Evolutionary conservation across 2,797 vertebrate species (phyloP).

Genomic region (Catamblyrhynchus diadema): DNA sequence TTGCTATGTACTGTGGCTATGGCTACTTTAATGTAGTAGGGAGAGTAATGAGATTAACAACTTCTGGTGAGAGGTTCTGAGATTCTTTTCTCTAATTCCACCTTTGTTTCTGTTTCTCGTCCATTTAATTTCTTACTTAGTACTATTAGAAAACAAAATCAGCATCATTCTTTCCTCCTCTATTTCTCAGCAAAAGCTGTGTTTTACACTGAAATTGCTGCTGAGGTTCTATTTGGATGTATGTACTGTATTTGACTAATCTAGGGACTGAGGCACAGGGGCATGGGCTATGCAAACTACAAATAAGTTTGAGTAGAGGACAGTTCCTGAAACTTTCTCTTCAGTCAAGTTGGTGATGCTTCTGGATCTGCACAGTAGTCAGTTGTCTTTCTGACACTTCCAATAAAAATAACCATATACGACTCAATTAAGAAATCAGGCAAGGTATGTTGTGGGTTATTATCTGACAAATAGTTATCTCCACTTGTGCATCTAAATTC

Average conservation of each 20-base stretch:
- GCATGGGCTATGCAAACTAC: not conserved
- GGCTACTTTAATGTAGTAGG: not conserved
- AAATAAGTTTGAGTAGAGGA: not conserved
- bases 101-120: not conserved
- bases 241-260: not conserved
- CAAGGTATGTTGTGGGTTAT: not conserved
- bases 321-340: not conserved
- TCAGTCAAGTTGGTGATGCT: not conserved
- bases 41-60: not conserved
- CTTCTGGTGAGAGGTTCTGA: not conserved
- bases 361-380: not conserved
- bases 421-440: not conserved
- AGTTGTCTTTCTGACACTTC: not conserved
- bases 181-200: not conserved
- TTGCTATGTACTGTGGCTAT: not conserved
- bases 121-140: not conserved
- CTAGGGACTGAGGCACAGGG: not conserved
- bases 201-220: not conserved
- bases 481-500: not conserved
- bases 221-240: not conserved
- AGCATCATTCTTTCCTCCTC: not conserved
- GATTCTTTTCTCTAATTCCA: not conserved
- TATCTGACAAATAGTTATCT: not conserved
- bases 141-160: not conserved
- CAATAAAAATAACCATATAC: not conserved